phyloP scores from a whole-genome alignment of 2,797 vertebrate species.

The Hippoglossus hippoglossus region DNA sequence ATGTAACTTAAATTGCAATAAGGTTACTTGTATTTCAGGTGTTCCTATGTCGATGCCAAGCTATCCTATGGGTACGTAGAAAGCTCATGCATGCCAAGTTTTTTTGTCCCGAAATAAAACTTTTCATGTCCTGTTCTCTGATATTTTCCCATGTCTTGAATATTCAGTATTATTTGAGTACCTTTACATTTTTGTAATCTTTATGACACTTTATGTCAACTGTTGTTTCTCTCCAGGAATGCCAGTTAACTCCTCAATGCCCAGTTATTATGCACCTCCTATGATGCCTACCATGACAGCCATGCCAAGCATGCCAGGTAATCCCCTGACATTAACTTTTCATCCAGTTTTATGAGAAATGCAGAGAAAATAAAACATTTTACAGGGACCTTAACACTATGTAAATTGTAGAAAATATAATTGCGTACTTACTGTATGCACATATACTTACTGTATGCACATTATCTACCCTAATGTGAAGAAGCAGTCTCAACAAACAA shows the following conservation, averaged over 20 bases:
- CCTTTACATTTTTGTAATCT: not conserved
- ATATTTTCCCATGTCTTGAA: too few relatives aligned
- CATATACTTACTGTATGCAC: too few relatives aligned
- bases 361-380: too few relatives aligned
- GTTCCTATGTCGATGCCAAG: slow-evolving; percentile 78
- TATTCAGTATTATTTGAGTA: not conserved
- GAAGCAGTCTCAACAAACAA: too few relatives aligned
- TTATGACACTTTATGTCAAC: not conserved
- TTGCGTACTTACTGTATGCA: too few relatives aligned
- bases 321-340: not conserved
- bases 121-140: not conserved
- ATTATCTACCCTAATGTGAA: too few relatives aligned
- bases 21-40: slow-evolving; percentile 44
- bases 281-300: slow-evolving; percentile 79
- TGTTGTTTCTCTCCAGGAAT: slow-evolving; percentile 75
- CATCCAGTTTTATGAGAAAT: not conserved
- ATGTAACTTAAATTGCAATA: not conserved
- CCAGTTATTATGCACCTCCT: slow-evolving; percentile 83
- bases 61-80: slow-evolving; percentile 82
- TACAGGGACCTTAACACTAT: too few relatives aligned
- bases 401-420: too few relatives aligned
- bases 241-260: slow-evolving; percentile 80
- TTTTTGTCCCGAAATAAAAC: not conserved
- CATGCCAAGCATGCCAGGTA: slow-evolving; percentile 89
- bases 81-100: too few relatives aligned